A percentile compares a stretch with the other conserved stretches of the same genome.
These are phyloP conservation scores for Periophthalmus magnuspinnatus DNA, from an alignment of 2,797 vertebrate genomes.

Conservation along the genomic window DNA sequence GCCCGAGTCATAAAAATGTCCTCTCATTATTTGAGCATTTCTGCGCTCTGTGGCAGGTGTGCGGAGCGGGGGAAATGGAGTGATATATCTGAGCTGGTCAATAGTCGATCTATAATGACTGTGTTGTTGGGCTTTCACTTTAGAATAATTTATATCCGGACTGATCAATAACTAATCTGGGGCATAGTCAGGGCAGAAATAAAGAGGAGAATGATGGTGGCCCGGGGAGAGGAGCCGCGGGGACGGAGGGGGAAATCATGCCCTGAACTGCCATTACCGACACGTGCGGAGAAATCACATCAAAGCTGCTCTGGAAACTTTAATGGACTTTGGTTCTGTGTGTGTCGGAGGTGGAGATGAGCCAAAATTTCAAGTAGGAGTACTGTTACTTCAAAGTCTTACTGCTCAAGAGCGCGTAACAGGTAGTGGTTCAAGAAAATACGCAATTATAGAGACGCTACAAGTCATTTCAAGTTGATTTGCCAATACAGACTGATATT, in stretches of 20 bases:
- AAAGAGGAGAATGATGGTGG: slow-evolving; percentile 79
- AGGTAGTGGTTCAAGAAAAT: neutral
- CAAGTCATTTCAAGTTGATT: no score
- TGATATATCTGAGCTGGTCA: slow-evolving; percentile 73
- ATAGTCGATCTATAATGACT: slow-evolving; percentile 77
- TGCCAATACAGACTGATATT: no score
- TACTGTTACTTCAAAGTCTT: neutral
- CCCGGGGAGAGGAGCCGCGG: slow-evolving; percentile 45
- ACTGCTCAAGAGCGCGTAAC: no score
- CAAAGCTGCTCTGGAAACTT: neutral
- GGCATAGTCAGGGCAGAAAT: slow-evolving; percentile 77
- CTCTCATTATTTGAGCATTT: slow-evolving; percentile 74
- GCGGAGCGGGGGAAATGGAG: slow-evolving; percentile 64
- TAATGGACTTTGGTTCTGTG: neutral
- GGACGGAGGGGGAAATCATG: slow-evolving; percentile 64
- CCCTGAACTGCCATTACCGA: slow-evolving; percentile 16
- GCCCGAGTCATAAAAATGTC: slow-evolving; percentile 68
- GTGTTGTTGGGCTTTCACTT: slow-evolving; percentile 79
- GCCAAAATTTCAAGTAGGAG: neutral
- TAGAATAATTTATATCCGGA: slow-evolving; percentile 79
- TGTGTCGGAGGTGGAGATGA: neutral
- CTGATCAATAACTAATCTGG: slow-evolving; percentile 84
- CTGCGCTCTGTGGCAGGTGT: slow-evolving; percentile 55
- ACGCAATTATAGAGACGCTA: neutral
- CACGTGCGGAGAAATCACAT: slow-evolving; percentile 14